A percentile compares a stretch with the other conserved stretches of the same genome.
These are phyloP conservation scores for Leucoraja ocellata DNA, from an alignment of 2,797 vertebrate genomes.

Conservation along the genomic window DNA sequence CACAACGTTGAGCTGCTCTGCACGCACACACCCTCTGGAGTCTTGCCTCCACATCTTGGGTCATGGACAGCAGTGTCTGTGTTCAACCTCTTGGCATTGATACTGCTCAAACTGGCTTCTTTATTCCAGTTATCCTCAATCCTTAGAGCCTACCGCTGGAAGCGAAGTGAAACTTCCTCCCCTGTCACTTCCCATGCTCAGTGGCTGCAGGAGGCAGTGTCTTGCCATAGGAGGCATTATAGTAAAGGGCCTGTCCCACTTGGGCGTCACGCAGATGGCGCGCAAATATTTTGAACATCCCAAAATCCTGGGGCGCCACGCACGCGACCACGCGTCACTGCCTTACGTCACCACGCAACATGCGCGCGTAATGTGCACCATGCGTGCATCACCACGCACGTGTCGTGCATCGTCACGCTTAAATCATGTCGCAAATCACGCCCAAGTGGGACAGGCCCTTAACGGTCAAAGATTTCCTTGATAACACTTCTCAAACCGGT, in stretches of 20 bases:
- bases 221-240: background rate
- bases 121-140: background rate
- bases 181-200: background rate
- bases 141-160: background rate
- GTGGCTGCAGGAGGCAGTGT: background rate
- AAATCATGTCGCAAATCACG: too few species aligned
- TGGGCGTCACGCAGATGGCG: too few species aligned
- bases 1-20: background rate
- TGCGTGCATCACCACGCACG: too few species aligned
- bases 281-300: too few species aligned
- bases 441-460: too few species aligned
- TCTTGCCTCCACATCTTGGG: background rate
- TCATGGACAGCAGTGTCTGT: background rate
- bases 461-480: background rate
- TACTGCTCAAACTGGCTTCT: background rate
- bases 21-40: background rate
- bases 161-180: background rate
- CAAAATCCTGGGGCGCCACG: too few species aligned
- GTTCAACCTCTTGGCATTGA: background rate
- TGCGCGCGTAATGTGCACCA: too few species aligned
- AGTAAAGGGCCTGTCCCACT: background rate
- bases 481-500: background rate
- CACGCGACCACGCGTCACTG: too few species aligned
- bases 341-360: too few species aligned
- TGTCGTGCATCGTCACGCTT: too few species aligned